Conservation (phyloP, 2,113 vertebrate species). For the Dromas ardeola region DNA sequence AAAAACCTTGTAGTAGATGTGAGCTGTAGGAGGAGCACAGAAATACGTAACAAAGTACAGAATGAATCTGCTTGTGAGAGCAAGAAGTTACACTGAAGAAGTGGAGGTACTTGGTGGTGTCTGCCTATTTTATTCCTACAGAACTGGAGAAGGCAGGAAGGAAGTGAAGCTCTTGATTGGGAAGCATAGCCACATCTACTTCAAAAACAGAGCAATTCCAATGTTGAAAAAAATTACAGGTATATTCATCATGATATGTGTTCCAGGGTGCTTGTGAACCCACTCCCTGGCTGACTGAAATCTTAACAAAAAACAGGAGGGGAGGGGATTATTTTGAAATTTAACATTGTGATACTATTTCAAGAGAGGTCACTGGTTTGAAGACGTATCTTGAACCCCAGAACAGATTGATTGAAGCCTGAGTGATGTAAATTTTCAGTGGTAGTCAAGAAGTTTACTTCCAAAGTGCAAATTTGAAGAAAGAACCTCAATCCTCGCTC, state of each 20-base stretch:
- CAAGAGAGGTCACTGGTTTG: background rate
- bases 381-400: background rate
- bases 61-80: background rate
- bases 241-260: background rate
- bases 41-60: background rate
- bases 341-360: background rate
- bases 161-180: background rate
- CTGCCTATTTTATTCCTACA: background rate
- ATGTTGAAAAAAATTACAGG: background rate
- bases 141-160: background rate
- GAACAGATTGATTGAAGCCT: background rate
- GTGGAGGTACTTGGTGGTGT: background rate
- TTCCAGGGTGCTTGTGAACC: background rate
- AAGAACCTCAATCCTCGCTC: background rate
- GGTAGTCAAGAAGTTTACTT: background rate
- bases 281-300: background rate
- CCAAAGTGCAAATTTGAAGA: background rate
- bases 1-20: background rate
- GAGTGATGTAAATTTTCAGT: background rate
- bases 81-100: conserved; percentile 3
- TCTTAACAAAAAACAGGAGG: background rate
- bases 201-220: background rate
- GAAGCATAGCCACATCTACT: background rate
- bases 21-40: background rate
- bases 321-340: background rate